Conservation (phyloP, 2,888 invertebrate species). For the Hermodice carunculata region DNA sequence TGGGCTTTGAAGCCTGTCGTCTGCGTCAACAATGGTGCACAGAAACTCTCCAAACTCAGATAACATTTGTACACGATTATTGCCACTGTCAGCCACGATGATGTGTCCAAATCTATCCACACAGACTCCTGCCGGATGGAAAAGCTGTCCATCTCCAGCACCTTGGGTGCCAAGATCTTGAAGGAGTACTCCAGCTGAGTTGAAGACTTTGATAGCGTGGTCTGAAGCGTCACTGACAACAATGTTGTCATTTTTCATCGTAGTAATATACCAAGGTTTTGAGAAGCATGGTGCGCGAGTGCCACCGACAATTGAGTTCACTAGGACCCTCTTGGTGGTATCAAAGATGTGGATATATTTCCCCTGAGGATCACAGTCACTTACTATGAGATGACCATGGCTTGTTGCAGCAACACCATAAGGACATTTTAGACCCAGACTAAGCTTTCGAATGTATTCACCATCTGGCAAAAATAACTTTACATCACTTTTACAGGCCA, state of each 20-base stretch:
- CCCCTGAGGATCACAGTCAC: not conserved
- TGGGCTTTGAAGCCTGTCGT: not conserved
- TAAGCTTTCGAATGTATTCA: not conserved
- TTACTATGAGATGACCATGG: slow-evolving; percentile 9
- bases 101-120: slow-evolving; percentile 15
- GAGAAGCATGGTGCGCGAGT: slow-evolving; percentile 6
- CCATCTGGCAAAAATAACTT: slow-evolving; percentile 6
- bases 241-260: not conserved
- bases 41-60: slow-evolving; percentile 10
- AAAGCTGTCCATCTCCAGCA: slow-evolving; percentile 2
- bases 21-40: not conserved
- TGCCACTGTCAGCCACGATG: slow-evolving; percentile 15
- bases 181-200: not conserved
- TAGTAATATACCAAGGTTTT: slow-evolving; percentile 13
- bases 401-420: not conserved
- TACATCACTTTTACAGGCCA: slow-evolving; percentile 4
- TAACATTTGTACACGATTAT: slow-evolving; percentile 18
- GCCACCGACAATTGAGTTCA: slow-evolving; percentile 16
- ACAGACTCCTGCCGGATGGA: slow-evolving; percentile 21
- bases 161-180: slow-evolving; percentile 9
- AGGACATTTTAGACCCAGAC: not conserved
- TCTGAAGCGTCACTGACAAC: slow-evolving; percentile 7
- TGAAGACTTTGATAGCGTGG: slow-evolving; percentile 14
- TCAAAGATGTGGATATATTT: slow-evolving; percentile 11
- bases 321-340: not conserved